Evolutionary conservation across 2,797 vertebrate genomes (phyloP), one percentile per base, ranked within the genome.

Genomic region (Gastrophryne carolinensis): DNA sequence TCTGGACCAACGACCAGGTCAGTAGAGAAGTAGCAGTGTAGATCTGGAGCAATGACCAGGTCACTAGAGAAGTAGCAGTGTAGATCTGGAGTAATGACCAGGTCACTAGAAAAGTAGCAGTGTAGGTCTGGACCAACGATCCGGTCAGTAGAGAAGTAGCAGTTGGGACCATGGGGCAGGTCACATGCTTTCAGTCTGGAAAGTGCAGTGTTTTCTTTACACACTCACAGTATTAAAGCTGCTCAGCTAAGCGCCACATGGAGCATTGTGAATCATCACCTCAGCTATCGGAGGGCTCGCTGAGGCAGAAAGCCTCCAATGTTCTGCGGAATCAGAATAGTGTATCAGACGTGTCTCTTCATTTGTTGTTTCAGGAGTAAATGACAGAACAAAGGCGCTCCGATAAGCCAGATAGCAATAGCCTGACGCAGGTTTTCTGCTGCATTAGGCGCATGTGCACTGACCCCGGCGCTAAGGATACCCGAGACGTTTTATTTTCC

Each of bases 391-490:
- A 64, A 77, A 64, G 58, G 66, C 24, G 29, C 37, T 58, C 15
- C 30, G 19, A 67, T 41, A 47, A 49, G 13, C 58, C 13, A 47
- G 60, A 64, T 34, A 12, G n/a, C 11, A 69, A 70, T 52, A 63
- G 35, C 26, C 30, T 56, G 66, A 49, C 63, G 56, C 66, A 77
- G 58, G 47, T 70, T 77, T 77, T 54, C 34, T 39, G 58, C 35
- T 57, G 58, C 57, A 70, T 76, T 70, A 70, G 58, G 47, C 8
- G 27, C n/a, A 60, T 77, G 66, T 62, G 56, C 66, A 47, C 8
- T 70, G 74, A 63, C 66, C 49, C 54, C 5, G 24, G 12, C 19
- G 34, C 17, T 54, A 11, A 56, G 56, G 57, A 76, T n/a, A 61
- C 24, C 21, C 1, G 23, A 34, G 41, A 32, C 13, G 29, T 52